These are phyloP conservation scores for Martes martes DNA, from an alignment of 2,113 vertebrate genomes.

Conservation along the genomic window DNA sequence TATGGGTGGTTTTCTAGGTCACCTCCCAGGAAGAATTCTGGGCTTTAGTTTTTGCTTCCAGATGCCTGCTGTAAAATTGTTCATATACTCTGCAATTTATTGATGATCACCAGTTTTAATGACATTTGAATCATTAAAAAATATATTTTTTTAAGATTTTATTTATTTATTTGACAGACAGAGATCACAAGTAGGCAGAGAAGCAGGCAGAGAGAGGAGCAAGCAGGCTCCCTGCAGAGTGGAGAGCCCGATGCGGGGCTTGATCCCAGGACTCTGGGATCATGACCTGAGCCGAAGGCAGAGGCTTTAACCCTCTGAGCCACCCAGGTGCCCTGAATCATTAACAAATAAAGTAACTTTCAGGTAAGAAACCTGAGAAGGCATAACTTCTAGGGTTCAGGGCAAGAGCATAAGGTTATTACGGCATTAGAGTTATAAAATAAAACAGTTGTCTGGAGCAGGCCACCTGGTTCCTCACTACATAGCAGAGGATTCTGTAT, in stretches of 20 bases:
- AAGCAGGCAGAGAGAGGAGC: no score
- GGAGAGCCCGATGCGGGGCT: no score
- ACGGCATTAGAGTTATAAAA: background rate
- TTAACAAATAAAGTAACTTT: background rate
- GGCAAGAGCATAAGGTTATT: background rate
- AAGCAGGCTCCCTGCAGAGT: no score
- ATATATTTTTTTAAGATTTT: background rate
- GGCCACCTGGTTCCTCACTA: background rate
- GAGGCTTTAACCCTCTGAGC: no score
- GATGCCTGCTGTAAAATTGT: background rate
- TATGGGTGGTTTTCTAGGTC: background rate
- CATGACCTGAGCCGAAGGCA: no score
- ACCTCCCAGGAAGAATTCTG: background rate
- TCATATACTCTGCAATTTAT: background rate
- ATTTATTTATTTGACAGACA: no score
- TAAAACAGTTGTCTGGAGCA: background rate
- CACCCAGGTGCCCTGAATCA: no score
- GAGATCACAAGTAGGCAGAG: no score
- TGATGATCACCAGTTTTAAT: background rate
- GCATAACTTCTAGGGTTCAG: background rate
- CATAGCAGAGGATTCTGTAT: background rate
- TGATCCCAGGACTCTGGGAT: no score
- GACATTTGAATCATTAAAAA: background rate
- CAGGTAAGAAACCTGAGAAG: background rate
- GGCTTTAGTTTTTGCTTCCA: background rate